Base-by-base conservation (phyloP, 2,888 invertebrate genomes). In the Nemurella pictetii region DNA sequence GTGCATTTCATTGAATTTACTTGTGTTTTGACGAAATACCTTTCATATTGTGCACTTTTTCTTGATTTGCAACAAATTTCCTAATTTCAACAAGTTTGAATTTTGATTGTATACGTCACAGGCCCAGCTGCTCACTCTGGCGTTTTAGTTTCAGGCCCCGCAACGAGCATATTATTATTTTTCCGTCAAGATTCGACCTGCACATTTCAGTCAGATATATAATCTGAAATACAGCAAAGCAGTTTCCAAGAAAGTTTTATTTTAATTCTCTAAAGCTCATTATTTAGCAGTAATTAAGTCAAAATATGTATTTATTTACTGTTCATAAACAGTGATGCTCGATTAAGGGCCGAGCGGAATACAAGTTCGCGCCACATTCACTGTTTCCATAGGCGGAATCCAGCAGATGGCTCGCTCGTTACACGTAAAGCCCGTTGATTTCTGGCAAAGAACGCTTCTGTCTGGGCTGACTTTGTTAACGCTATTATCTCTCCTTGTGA, bases 361-460 rank as follows among this genome's bases (percentile, higher is more conserved):
- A 85, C 86, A 86, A 87, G 84, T 87, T 87, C 86, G 87, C 87
- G 87, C 87, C 87, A 87, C 86, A 86, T 85, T 86, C 86, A 86
- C 86, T 86, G 86, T 86, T 86, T 85, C 86, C 84, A 87, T 86
- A 87, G 86, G 87, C 86, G 86, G 85, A 85, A 85, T 84, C 80
- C 84, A 86, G 87, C 87, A 87, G 87, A 87, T 87, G 87, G 86
- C 86, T 85, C 86, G 87, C 55, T 55, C 55, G 72, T 26, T 84
- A 84, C 85, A 85, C 84, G 86, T 84, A 86, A 86, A 86, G 86
- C 55, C 55, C 55, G 55, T 85, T 86, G 86, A 83, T 85, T 74
- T 86, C 84, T 83, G 83, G 85, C 86, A 74, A 74, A 78, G 55
- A 83, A 84, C 80, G 82, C 82, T 82, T 28, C 28, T 30, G 26